These are phyloP conservation scores for Epizoanthus fatuus DNA, from an alignment of 92 coral and sea anemone genomes.

Conservation along the genomic window DNA sequence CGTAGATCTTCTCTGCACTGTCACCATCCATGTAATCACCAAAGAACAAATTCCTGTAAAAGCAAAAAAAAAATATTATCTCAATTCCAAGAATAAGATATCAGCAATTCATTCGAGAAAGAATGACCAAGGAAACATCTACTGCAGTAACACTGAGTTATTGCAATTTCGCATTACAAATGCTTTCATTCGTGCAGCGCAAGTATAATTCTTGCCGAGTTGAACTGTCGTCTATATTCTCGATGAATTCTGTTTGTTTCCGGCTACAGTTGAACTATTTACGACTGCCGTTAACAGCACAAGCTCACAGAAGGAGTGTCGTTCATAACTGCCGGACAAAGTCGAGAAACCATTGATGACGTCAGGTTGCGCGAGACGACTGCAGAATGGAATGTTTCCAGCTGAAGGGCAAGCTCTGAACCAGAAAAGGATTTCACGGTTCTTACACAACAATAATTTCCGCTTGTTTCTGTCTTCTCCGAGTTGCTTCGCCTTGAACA, in stretches of 20 bases:
- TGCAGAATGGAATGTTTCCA: neutral
- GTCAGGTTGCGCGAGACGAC: constrained; percentile 28
- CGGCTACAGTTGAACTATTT: neutral
- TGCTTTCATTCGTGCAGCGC: neutral
- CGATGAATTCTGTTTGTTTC: too few species aligned
- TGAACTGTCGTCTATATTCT: neutral
- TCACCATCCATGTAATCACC: constrained; percentile 98
- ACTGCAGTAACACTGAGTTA: neutral
- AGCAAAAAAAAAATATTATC: neutral
- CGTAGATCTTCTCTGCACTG: constrained; percentile 89
- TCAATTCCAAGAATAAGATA: neutral
- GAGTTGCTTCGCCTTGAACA: too few species aligned
- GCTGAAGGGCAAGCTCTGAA: too few species aligned
- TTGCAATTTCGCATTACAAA: neutral
- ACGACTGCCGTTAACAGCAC: neutral
- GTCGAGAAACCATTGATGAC: constrained; percentile 15
- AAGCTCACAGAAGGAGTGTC: neutral
- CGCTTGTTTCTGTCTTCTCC: too few species aligned
- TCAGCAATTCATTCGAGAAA: neutral
- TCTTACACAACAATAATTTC: too few species aligned
- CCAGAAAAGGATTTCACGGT: too few species aligned
- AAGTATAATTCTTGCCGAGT: neutral
- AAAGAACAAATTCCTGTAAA: constrained; percentile 88
- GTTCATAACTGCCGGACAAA: too few species aligned
- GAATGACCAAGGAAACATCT: neutral